phyloP scores from a whole-genome alignment of 2,888 invertebrate genomes.

The Lochmaea capreae region DNA sequence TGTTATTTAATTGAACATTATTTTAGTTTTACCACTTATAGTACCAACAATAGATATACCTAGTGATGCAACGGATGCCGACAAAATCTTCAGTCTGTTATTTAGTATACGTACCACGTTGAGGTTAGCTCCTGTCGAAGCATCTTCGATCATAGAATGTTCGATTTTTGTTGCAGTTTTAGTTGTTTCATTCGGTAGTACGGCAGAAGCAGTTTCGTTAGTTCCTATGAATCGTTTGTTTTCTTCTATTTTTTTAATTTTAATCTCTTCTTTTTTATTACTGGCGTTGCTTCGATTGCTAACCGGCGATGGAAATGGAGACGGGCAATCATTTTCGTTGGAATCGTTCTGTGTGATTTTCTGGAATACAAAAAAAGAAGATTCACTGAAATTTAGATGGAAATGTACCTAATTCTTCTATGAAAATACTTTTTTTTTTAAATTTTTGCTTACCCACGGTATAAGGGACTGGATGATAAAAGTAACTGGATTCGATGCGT shows the following conservation, averaged over 20 bases:
- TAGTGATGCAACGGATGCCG: too few species aligned
- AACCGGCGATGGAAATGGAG: constrained; percentile 50
- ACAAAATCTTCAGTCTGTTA: too few species aligned
- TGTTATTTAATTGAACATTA: too few species aligned
- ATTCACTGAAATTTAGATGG: too few species aligned
- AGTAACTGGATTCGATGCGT: constrained; percentile 87
- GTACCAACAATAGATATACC: too few species aligned
- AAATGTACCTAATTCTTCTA: too few species aligned
- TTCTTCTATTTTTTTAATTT: not conserved
- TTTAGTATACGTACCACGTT: constrained; percentile 1
- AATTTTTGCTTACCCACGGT: constrained; percentile 74
- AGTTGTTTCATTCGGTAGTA: not conserved
- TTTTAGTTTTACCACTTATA: too few species aligned
- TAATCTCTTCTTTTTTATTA: not conserved
- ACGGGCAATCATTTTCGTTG: constrained; percentile 45
- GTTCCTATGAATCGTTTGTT: not conserved
- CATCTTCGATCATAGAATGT: constrained; percentile 12
- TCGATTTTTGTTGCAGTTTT: constrained; percentile 7
- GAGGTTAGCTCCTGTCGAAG: constrained; percentile 13
- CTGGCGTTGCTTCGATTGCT: constrained; percentile 24
- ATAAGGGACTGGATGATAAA: constrained; percentile 89
- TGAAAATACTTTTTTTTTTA: not conserved
- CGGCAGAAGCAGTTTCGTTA: not conserved
- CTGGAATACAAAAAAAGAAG: constrained; percentile 33
- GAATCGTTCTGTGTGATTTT: constrained; percentile 41